Conservation (phyloP, 2,113 vertebrate species). For the Petrocephalus zakoni region DNA sequence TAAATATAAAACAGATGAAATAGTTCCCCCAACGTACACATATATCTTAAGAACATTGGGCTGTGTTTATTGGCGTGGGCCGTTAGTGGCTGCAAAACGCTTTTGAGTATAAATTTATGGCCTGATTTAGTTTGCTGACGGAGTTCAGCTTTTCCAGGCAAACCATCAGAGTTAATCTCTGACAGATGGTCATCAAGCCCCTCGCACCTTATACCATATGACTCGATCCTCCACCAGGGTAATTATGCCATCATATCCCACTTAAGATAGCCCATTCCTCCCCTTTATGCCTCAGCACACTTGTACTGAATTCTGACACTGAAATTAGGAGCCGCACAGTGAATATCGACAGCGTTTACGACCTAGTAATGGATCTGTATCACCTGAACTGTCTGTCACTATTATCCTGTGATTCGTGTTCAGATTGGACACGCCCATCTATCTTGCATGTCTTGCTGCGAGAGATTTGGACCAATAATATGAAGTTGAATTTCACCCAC, state of each 20-base stretch:
- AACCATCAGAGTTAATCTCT: slow-evolving; percentile 10
- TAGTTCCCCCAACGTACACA: background rate
- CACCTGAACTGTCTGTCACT: background rate
- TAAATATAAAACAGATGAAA: background rate
- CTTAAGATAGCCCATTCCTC: background rate
- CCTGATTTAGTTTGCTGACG: background rate
- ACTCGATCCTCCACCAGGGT: slow-evolving; percentile 10
- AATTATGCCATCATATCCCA: slow-evolving; percentile 13
- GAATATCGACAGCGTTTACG: background rate
- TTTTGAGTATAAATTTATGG: slow-evolving; percentile 13
- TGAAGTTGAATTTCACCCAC: background rate
- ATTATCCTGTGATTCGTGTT: background rate
- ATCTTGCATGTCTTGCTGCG: background rate
- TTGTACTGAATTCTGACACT: slow-evolving; percentile 4
- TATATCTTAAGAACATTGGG: background rate
- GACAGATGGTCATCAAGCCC: slow-evolving; percentile 9
- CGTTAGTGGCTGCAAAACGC: background rate
- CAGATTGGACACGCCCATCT: slow-evolving; percentile 8
- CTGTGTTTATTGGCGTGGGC: background rate
- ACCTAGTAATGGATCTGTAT: background rate
- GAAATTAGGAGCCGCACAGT: background rate
- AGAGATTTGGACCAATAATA: background rate
- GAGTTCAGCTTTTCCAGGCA: background rate
- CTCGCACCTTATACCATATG: background rate
- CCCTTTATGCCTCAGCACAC: background rate